Conservation (phyloP, 2,797 vertebrate species). For the Smutsia gigantea region DNA sequence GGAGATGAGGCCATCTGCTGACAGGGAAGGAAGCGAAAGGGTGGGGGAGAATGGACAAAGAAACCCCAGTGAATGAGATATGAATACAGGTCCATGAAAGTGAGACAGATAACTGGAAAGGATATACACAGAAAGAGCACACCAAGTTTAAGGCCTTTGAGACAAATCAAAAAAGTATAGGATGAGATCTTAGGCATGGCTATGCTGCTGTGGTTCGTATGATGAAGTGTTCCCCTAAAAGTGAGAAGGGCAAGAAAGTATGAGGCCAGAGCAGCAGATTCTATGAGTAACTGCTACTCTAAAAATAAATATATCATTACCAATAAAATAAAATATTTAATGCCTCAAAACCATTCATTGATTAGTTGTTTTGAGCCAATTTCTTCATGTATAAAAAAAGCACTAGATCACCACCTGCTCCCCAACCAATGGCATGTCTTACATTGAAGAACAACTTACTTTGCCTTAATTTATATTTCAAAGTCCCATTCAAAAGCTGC, state of each 20-base stretch:
- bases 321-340: not conserved
- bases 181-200: not conserved
- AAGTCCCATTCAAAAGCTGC: conserved; percentile 1
- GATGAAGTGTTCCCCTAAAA: not conserved
- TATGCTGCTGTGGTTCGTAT: not conserved
- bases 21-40: not conserved
- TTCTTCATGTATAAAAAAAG: conserved; percentile 8
- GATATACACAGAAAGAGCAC: not conserved
- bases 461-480: conserved; percentile 21
- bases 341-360: not conserved
- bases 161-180: not conserved
- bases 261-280: not conserved
- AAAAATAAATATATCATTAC: not conserved
- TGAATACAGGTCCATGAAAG: not conserved
- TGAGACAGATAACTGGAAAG: not conserved
- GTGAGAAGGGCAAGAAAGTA: not conserved
- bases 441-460: not conserved
- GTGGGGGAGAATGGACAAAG: not conserved
- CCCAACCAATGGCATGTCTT: not conserved
- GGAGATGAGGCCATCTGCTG: not conserved
- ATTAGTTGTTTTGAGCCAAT: not conserved
- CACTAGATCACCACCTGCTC: not conserved
- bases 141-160: not conserved
- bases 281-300: not conserved
- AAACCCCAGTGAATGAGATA: not conserved